Base-by-base conservation (phyloP, 2,888 invertebrate genomes). In the Erebia epiphron region DNA sequence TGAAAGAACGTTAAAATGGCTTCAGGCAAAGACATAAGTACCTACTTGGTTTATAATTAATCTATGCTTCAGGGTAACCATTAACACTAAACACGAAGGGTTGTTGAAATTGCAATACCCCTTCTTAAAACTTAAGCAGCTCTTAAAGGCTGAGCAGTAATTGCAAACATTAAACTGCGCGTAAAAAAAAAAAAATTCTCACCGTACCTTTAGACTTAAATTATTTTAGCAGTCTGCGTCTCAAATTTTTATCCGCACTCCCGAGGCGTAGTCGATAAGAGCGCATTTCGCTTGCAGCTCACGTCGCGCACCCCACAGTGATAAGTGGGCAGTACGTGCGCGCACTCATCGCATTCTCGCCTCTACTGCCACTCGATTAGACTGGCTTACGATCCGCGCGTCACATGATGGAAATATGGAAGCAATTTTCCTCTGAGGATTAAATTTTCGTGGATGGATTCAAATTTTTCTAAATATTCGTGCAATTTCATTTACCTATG, bases 251-350 rank as follows among this genome's bases (percentile, higher is more conserved):
- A 58, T 49, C 26, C 67, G 49, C 67, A 58, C 60, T 41, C 60
- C 26, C 57, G 41, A 60, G 67, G 67, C 52, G 61, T 67, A 61
- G 69, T 58, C 67, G 67, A 75, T 70, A 73, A 72, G 77, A 65
- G 64, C 68, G 70, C 50, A 56, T 65, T 76, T 73, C 61, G 75
- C 69, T 71, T 73, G 75, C 76, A 65, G 52, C 79, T 78, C 85
- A 77, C 82, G 80, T 85, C 87, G 86, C 87, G 85, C 83, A 82
- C 82, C 77, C 81, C 82, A 80, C 85, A 83, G 84, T 90, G 90
- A 91, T 89, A 90, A 88, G 90, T 88, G 82, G 86, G 78, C 73
- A 77, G 79, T 82, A 88, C 87, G 88, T 88, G 89, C 79, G 75
- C 73, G 72, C 79, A 79, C 76, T 83, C 86, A 87, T 86, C 87